Conservation (phyloP, 2,797 vertebrate genomes). For the Sciaenops ocellatus region DNA sequence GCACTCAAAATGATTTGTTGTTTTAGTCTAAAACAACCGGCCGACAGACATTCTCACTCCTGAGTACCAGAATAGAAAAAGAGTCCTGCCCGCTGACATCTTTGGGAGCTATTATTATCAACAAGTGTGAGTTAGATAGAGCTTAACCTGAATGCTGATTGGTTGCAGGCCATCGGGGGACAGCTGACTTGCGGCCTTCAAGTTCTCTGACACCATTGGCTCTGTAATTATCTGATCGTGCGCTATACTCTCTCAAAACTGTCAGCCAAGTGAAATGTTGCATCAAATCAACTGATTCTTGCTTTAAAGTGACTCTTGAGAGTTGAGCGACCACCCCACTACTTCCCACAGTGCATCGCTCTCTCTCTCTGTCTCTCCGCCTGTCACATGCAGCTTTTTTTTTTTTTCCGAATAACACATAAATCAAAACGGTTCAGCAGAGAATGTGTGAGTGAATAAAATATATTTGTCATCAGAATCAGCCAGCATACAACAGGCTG, state of each 20-base stretch:
- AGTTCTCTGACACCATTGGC: conserved; percentile 37
- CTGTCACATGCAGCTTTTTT: conserved; percentile 18
- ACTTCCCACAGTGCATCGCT: conserved; percentile 2
- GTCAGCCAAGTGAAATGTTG: conserved; percentile 38
- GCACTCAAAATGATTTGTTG: conserved; percentile 5
- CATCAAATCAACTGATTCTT: conserved; percentile 36
- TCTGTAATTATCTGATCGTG: conserved; percentile 49
- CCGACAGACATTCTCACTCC: conserved; percentile 32
- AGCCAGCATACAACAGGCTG: conserved; percentile 16
- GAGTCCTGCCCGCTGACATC: conserved; percentile 31
- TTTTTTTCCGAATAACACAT: conserved; percentile 36
- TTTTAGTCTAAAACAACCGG: conserved; percentile 9
- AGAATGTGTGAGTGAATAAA: conserved; percentile 17
- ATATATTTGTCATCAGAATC: conserved; percentile 39
- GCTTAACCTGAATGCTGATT: conserved; percentile 59
- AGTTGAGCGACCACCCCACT: conserved; percentile 21
- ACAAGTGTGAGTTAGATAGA: conserved; percentile 48
- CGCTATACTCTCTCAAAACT: conserved; percentile 29
- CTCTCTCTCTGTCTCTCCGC: neutral
- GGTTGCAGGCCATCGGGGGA: conserved; percentile 49
- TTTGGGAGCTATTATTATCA: conserved; percentile 66
- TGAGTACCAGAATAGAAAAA: conserved; percentile 37
- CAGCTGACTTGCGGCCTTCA: conserved; percentile 51
- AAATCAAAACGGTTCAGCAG: conserved; percentile 23
- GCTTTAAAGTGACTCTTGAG: conserved; percentile 36